Evolutionary conservation across 2,888 invertebrate genomes (phyloP).

Genomic region (Prenolepis imparis): DNA sequence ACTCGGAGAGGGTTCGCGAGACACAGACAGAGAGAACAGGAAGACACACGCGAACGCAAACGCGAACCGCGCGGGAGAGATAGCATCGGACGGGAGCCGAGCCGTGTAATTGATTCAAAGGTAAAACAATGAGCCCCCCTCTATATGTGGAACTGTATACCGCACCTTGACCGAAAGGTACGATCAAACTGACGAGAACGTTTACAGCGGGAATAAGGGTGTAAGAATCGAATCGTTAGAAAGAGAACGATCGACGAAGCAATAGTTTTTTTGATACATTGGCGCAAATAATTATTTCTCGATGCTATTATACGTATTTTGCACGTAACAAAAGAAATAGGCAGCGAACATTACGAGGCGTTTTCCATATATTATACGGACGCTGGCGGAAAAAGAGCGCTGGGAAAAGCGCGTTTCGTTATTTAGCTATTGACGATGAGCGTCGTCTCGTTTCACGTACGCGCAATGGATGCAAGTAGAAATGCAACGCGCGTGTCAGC

Average conservation of each 20-base stretch:
- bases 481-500: constrained; percentile 66
- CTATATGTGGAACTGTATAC: constrained; percentile 78
- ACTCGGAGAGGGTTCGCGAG: constrained; percentile 54
- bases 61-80: constrained; percentile 76
- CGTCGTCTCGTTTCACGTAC: constrained; percentile 66
- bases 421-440: constrained; percentile 69
- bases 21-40: constrained; percentile 63
- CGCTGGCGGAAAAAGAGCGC: neutral
- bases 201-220: constrained; percentile 27
- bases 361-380: constrained; percentile 16
- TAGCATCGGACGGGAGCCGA: constrained; percentile 82
- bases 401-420: constrained; percentile 58
- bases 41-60: constrained; percentile 71
- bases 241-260: neutral
- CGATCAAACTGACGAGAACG: constrained; percentile 38
- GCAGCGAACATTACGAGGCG: neutral
- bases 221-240: constrained; percentile 6
- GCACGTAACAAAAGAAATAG: neutral
- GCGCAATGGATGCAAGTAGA: constrained; percentile 77
- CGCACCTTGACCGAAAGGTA: constrained; percentile 47
- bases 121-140: constrained; percentile 82
- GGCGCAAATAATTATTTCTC: neutral
- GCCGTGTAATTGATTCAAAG: constrained; percentile 84
- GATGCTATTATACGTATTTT: neutral
- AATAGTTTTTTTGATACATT: neutral